These are phyloP conservation scores for Plebejus melissa DNA, from an alignment of 2,888 invertebrate species.

Conservation along the genomic window DNA sequence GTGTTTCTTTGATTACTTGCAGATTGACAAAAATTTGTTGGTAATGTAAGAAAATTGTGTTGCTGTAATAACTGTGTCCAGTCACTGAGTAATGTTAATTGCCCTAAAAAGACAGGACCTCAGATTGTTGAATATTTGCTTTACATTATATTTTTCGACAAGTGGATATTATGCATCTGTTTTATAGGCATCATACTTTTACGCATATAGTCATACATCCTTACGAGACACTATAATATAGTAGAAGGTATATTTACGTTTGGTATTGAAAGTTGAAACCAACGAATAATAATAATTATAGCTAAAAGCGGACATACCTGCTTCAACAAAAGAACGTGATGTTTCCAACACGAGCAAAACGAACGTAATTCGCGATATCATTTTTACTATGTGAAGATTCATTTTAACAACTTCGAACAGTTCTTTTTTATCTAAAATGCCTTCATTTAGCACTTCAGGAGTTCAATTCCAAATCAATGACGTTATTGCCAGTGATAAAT, in stretches of 20 bases:
- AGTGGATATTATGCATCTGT: background rate
- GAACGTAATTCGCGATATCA: constrained; percentile 31
- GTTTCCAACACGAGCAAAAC: constrained; percentile 24
- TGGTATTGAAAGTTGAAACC: background rate
- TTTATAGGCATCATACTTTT: background rate
- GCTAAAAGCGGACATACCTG: constrained; percentile 23
- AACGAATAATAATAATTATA: constrained; percentile 17
- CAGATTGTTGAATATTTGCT: background rate
- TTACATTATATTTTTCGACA: background rate
- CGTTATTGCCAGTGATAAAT: constrained; percentile 19
- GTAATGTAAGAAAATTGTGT: background rate
- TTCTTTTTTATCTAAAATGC: constrained; percentile 38
- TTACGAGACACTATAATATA: background rate
- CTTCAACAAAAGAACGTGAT: constrained; percentile 28
- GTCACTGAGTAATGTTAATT: constrained; percentile 2
- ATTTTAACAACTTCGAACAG: constrained; percentile 43
- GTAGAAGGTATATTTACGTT: background rate
- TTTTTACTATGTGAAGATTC: constrained; percentile 46
- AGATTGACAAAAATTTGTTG: background rate
- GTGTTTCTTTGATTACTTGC: background rate
- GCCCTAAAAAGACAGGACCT: constrained; percentile 1
- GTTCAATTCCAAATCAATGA: constrained; percentile 20
- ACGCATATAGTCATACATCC: constrained; percentile 4
- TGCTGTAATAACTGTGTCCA: background rate
- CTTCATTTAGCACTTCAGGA: constrained; percentile 41